Base-by-base conservation (phyloP, 2,113 vertebrate species). In the Ramphastos sulfuratus region DNA sequence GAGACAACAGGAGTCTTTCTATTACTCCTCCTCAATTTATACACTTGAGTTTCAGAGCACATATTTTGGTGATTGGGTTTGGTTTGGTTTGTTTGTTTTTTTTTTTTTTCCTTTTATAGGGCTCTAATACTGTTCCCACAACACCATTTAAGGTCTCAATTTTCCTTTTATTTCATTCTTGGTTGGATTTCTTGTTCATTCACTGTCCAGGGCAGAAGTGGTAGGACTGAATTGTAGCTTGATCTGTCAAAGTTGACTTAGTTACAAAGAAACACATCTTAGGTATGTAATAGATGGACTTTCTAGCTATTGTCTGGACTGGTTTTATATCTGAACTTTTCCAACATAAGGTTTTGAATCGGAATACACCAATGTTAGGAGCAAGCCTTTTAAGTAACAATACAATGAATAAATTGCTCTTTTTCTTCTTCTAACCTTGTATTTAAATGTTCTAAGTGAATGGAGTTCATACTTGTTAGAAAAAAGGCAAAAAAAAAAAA, bases 341-440 rank as follows among this genome's bases (percentile, higher is more conserved):
- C 74, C 85, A 78, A 59, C 55, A 8, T 65, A 82, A 78, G 37
- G 35, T 72, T 87, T 92, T 65, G 61, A 90, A 17, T 90, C 72
- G 75, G 55, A 84, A 90, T 2, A 21, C 56, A 69, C 4, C 54
- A 42, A 42, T 33, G 37, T 72, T 85, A 55, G 27, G n/a, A 82
- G 58, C 73, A 63, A 94, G 35, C 44, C 63, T 93, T 90, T 71
- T 90, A 27, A 63, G 78, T 67, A 93, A 83, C 69, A 88, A 58
- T 33, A 59, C 55, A 52, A 1, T 86, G 7, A 84, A 59, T 82
- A 52, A 84, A 84, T 73, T 86, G 59, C 59, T 95, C 3, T 11
- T 80, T 91, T 89, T 89, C 67, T 90, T 94, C 73, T 77, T 92
- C 72, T 91, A 67, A 90, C 37, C 55, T 67, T 95, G 87, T 96